A percentile compares a stretch with the other conserved stretches of the same genome.
Evolutionary conservation across 2,113 vertebrate species (phyloP).

Genomic region (Hyla sarda): DNA sequence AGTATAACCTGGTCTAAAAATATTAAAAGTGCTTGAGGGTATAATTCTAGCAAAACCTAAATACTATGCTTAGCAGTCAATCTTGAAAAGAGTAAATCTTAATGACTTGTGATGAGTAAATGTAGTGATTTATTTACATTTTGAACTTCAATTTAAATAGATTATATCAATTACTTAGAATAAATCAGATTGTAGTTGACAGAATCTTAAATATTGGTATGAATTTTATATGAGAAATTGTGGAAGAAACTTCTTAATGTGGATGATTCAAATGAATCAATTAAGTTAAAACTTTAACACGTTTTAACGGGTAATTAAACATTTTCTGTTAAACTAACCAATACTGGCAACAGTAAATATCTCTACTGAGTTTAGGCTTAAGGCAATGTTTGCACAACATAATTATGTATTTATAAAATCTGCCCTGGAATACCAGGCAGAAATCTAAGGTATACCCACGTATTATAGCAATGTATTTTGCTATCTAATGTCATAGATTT

Average conservation of each 20-base stretch:
- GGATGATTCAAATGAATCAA: no score
- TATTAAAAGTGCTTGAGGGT: conserved; percentile 14
- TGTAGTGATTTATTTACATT: conserved; percentile 20
- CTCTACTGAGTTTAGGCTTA: no score
- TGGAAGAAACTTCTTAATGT: neutral
- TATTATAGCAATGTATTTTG: no score
- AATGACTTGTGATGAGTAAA: conserved; percentile 14
- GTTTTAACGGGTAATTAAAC: no score
- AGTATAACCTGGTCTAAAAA: neutral
- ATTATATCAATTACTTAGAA: conserved; percentile 16
- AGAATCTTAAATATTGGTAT: conserved; percentile 8
- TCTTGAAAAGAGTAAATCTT: conserved; percentile 5
- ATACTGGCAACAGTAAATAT: neutral
- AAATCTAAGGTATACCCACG: no score
- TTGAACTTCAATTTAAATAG: neutral
- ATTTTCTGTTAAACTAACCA: no score
- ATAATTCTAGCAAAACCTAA: neutral
- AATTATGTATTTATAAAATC: no score
- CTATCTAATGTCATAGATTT: no score
- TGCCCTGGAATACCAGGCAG: no score
- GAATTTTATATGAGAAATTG: neutral
- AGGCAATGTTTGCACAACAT: no score
- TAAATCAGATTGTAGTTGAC: conserved; percentile 16
- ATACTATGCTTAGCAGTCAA: neutral
- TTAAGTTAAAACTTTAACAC: neutral